phyloP scores from a whole-genome alignment of 2,113 vertebrate species.

The Amblyornis subalaris region DNA sequence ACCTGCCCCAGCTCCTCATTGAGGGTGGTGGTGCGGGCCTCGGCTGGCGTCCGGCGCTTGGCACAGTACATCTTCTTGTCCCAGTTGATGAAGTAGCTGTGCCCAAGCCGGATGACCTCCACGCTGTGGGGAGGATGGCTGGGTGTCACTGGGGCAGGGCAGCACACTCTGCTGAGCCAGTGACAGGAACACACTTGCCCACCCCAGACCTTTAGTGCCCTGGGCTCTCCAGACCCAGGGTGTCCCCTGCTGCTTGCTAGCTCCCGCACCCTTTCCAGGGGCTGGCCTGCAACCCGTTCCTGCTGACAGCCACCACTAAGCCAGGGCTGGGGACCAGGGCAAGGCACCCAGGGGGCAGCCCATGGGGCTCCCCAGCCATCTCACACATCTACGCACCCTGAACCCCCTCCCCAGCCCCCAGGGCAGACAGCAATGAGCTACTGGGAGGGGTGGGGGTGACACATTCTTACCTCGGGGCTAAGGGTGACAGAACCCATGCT shows the following conservation, averaged over 20 bases:
- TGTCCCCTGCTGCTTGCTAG: neutral
- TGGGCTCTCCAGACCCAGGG: neutral
- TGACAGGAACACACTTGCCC: accelerated
- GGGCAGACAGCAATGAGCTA: constrained; percentile 3
- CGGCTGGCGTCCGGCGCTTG: constrained; percentile 77
- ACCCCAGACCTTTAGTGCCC: neutral
- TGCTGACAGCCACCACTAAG: neutral
- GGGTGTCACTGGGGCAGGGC: neutral
- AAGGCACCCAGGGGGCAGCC: neutral
- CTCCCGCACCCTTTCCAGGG: neutral
- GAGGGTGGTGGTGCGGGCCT: constrained; percentile 89
- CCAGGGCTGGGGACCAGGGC: neutral
- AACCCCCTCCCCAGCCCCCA: neutral
- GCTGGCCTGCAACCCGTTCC: neutral
- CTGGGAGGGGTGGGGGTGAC: constrained; percentile 15
- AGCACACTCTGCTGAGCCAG: neutral
- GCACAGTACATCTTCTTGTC: constrained; percentile 91
- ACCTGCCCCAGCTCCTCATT: constrained; percentile 93
- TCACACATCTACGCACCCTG: neutral
- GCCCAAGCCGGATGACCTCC: constrained; percentile 91
- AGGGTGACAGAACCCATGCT: constrained; percentile 74
- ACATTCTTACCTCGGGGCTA: constrained; percentile 74
- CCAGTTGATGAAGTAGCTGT: constrained; percentile 98
- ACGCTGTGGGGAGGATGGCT: constrained; percentile 69
- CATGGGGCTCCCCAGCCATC: neutral